A percentile compares a stretch with the other conserved stretches of the same genome.
Conservation (phyloP, 2,888 invertebrate species). For the Mesorhabditis belari region DNA sequence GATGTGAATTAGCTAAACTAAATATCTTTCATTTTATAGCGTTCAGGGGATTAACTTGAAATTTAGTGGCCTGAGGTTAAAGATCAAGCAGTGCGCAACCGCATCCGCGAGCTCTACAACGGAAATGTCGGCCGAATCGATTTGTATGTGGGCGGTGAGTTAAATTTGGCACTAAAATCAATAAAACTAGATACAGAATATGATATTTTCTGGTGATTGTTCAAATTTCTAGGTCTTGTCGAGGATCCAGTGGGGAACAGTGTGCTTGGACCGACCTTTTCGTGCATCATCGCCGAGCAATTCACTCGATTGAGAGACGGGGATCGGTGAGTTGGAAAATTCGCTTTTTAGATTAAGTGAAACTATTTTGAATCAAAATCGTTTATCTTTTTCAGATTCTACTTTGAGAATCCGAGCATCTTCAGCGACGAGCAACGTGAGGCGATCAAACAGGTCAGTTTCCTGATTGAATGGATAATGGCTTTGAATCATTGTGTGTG, state of each 20-base stretch:
- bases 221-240: conserved; percentile 49
- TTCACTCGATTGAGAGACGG: conserved; percentile 56
- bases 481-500: no score
- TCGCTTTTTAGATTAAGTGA: neutral
- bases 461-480: no score
- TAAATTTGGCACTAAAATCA: no score
- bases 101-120: conserved; percentile 37
- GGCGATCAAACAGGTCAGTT: conserved; percentile 13
- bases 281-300: conserved; percentile 58
- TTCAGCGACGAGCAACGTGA: conserved; percentile 38
- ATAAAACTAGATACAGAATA: no score
- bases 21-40: neutral
- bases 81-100: conserved; percentile 35
- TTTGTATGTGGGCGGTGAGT: neutral
- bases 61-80: conserved; percentile 41
- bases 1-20: conserved; percentile 6
- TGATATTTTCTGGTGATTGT: neutral
- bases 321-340: conserved; percentile 53
- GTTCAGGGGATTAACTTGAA: neutral
- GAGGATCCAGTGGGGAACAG: conserved; percentile 56
- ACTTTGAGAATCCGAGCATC: conserved; percentile 33
- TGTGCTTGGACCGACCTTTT: conserved; percentile 57
- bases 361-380: neutral
- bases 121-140: conserved; percentile 18
- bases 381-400: conserved; percentile 30